These are phyloP conservation scores for Acanthosepion pharaonis DNA, from an alignment of 2,888 invertebrate species.

Conservation along the genomic window DNA sequence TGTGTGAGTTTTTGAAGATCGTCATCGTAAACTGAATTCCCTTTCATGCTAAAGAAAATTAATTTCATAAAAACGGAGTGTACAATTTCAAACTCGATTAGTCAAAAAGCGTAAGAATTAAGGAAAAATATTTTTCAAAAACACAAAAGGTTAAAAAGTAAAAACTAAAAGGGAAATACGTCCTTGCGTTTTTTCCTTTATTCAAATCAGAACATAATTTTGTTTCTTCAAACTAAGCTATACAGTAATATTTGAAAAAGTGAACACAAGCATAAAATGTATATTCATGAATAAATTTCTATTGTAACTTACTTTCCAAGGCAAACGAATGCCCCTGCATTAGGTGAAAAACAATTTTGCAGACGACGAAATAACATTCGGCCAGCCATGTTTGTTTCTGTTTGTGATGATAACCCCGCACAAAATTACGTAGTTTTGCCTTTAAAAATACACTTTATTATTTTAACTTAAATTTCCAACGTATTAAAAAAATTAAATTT, in stretches of 20 bases:
- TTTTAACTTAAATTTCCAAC: background rate
- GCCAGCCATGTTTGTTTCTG: background rate
- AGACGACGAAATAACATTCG: slow-evolving; percentile 33
- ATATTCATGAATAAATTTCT: background rate
- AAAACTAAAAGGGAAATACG: background rate
- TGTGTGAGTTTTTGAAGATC: no score
- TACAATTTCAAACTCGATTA: no score
- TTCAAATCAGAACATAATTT: background rate
- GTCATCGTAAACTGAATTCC: no score
- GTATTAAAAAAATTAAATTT: background rate
- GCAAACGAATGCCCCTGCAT: background rate
- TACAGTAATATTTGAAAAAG: background rate
- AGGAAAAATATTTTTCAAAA: no score
- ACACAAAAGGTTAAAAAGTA: no score
- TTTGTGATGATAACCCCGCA: background rate
- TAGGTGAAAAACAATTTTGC: background rate
- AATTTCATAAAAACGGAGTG: no score
- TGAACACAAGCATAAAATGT: background rate
- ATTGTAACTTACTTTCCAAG: background rate
- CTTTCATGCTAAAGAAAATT: no score
- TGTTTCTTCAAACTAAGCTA: background rate
- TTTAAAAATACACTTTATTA: background rate
- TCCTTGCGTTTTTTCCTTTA: background rate
- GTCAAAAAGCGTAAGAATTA: no score
- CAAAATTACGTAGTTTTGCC: background rate